phyloP scores from a whole-genome alignment of 1,140 invertebrate genomes.

The Bicyclus anynana region DNA sequence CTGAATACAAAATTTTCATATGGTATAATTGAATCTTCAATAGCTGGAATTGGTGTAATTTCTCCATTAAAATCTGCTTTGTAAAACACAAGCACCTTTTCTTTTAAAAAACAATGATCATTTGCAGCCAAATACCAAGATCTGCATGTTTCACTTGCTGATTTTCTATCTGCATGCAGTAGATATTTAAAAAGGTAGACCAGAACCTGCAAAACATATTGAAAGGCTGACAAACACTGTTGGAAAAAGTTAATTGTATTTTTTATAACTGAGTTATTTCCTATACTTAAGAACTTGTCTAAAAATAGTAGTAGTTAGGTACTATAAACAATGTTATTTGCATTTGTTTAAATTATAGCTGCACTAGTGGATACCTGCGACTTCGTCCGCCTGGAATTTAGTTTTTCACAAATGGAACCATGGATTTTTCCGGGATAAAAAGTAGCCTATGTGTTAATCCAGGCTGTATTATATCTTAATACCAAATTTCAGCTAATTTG shows the following conservation, averaged over 20 bases:
- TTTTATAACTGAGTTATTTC: too few relatives aligned
- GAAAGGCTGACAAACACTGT: neutral
- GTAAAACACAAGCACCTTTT: constrained; percentile 75
- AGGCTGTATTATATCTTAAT: too few relatives aligned
- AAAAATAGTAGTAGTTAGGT: too few relatives aligned
- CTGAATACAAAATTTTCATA: constrained; percentile 79
- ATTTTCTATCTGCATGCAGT: constrained; percentile 78
- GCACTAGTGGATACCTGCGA: too few relatives aligned
- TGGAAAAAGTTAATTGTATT: neutral
- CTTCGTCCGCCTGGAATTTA: too few relatives aligned
- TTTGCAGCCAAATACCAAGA: constrained; percentile 80
- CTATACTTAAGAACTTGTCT: too few relatives aligned
- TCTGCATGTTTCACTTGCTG: constrained; percentile 78
- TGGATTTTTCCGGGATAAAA: too few relatives aligned
- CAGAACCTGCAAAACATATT: constrained; percentile 75
- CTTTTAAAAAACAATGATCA: constrained; percentile 76
- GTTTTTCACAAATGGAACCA: too few relatives aligned
- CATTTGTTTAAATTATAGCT: too few relatives aligned
- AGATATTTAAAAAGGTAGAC: constrained; percentile 81
- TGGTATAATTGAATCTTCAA: constrained; percentile 68
- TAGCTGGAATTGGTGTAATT: constrained; percentile 64
- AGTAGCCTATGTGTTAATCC: too few relatives aligned
- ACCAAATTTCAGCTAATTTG: too few relatives aligned
- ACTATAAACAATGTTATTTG: too few relatives aligned
- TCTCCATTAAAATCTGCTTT: constrained; percentile 72